phyloP scores from a whole-genome alignment of 1,140 invertebrate species.

The Notospermus geniculatus region DNA sequence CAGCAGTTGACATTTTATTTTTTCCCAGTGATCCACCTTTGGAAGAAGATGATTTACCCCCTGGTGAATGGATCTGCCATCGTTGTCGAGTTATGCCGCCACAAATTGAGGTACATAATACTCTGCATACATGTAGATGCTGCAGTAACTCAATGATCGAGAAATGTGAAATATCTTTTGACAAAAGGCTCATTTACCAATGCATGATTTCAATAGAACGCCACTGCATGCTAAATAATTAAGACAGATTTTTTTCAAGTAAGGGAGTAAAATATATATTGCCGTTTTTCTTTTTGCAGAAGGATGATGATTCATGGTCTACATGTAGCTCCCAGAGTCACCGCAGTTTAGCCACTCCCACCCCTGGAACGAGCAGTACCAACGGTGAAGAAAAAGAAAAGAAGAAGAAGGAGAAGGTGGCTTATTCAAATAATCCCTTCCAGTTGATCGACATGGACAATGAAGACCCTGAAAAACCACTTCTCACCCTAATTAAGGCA shows the following conservation, averaged over 20 bases:
- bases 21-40: constrained; percentile 80
- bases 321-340: constrained; percentile 17
- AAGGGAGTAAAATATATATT: too few relatives aligned
- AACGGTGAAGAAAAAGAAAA: constrained; percentile 16
- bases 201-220: too few relatives aligned
- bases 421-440: neutral
- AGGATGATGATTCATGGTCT: constrained; percentile 22
- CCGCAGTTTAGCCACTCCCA: neutral
- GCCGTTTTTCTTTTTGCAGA: constrained; percentile 10
- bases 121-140: neutral
- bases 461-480: constrained; percentile 41
- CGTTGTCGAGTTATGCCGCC: constrained; percentile 63
- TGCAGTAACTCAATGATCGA: too few relatives aligned
- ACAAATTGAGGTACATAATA: constrained; percentile 45
- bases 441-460: constrained; percentile 11
- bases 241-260: too few relatives aligned
- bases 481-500: constrained; percentile 75
- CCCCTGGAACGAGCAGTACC: neutral
- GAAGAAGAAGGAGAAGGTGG: constrained; percentile 1
- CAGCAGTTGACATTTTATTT: neutral
- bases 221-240: too few relatives aligned
- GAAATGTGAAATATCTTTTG: too few relatives aligned
- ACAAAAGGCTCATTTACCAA: too few relatives aligned
- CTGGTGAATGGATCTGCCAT: constrained; percentile 86
- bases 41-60: constrained; percentile 82